These are phyloP conservation scores for Subanguina moxae DNA, from an alignment of 1,140 invertebrate genomes.

Conservation along the genomic window DNA sequence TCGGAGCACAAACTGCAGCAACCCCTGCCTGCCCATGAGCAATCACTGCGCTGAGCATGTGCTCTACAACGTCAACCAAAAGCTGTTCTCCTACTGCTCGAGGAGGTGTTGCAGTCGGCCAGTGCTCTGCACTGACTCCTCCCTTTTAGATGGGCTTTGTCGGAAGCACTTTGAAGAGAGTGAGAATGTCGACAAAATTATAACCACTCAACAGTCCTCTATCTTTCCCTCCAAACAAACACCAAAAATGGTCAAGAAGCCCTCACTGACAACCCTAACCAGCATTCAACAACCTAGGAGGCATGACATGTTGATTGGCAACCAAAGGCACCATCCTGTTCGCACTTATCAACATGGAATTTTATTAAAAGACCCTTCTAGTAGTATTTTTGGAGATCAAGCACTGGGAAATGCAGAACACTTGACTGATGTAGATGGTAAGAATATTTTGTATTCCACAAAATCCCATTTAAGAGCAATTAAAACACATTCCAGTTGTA, in stretches of 20 bases:
- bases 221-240: not conserved
- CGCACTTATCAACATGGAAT: not conserved
- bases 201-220: not conserved
- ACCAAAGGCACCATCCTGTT: not conserved
- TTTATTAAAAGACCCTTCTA: not conserved
- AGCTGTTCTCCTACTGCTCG: slow-evolving; percentile 34
- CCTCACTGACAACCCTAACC: not conserved
- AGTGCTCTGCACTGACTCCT: slow-evolving; percentile 13
- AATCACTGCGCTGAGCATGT: slow-evolving; percentile 41
- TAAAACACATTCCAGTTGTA: not conserved
- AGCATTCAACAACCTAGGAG: not conserved
- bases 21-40: slow-evolving; percentile 30
- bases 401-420: not conserved
- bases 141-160: not conserved
- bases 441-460: not conserved
- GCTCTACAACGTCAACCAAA: slow-evolving; percentile 32
- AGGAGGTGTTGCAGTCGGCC: slow-evolving; percentile 23
- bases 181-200: not conserved
- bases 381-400: not conserved
- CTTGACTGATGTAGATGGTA: not conserved
- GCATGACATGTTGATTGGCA: not conserved
- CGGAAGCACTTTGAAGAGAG: not conserved
- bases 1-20: slow-evolving; percentile 20
- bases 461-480: not conserved
- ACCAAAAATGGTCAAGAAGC: not conserved